Evolutionary conservation across 2,888 invertebrate genomes (phyloP).

Genomic region (Lithophane ornitopus): DNA sequence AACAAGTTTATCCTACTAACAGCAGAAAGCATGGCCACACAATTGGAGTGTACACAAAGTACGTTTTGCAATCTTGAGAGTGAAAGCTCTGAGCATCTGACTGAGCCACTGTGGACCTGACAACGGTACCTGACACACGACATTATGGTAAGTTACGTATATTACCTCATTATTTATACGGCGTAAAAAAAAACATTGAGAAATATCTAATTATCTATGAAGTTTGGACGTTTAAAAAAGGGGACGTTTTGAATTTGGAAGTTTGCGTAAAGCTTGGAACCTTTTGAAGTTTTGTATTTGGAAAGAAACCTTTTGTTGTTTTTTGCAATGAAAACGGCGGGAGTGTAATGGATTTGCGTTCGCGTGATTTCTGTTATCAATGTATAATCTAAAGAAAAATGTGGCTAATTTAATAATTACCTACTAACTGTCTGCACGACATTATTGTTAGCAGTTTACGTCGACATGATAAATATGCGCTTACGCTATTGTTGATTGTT

Average conservation of each 20-base stretch:
- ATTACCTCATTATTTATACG: constrained; percentile 4
- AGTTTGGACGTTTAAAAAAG: constrained; percentile 1
- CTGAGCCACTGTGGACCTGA: constrained; percentile 65
- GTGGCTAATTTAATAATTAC: not conserved
- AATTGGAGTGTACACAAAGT: constrained; percentile 49
- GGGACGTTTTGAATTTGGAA: not conserved
- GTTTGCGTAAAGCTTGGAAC: not conserved
- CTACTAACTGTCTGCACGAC: not conserved
- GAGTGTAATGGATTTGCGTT: not conserved
- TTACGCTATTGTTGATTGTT: not conserved
- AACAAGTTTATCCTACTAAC: constrained; percentile 35
- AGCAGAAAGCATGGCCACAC: constrained; percentile 41
- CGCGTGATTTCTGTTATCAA: not conserved
- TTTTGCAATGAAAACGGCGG: constrained; percentile 13
- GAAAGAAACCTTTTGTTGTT: not conserved
- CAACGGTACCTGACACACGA: constrained; percentile 80
- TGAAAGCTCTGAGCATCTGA: constrained; percentile 65
- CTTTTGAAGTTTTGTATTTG: constrained; percentile 20
- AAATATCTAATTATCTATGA: not conserved
- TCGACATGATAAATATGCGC: not conserved
- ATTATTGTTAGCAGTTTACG: not conserved
- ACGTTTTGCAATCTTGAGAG: constrained; percentile 69
- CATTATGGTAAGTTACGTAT: constrained; percentile 78
- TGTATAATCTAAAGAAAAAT: not conserved
- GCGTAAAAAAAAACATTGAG: not conserved